Evolutionary conservation across 2,797 vertebrate genomes (phyloP), one percentile per base, ranked within the genome.

Genomic region (Cottoperca gobio): DNA sequence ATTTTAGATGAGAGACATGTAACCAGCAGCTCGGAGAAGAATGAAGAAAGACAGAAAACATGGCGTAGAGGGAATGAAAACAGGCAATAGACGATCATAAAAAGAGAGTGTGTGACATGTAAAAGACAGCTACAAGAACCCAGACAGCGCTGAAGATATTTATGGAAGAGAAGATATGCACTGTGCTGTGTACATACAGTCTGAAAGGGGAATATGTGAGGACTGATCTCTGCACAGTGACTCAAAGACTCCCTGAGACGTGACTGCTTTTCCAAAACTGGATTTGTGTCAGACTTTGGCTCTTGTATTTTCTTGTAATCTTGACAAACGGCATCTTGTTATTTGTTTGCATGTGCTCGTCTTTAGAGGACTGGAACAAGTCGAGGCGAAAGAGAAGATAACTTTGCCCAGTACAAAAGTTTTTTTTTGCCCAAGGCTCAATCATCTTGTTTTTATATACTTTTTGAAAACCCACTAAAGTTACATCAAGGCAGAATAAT

Each of bases 231-330:
- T 59, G 54, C 13, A 2, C 37, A 53, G 1, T 49, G 14, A 76
- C 52, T 54, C 49, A 60, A n/a, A 67, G 54, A 73, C 72, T 83
- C 40, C 8, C 28, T 8, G 24, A 72, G 64, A 70, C 21, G 3
- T 40, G 75, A 76, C 49, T 55, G 55, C 52, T 85, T 75, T 81
- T 28, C 58, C 68, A 50, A 19, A 37, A 16, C 50, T 54, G 70
- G 8, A 45, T 11, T 49, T 13, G 3, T 53, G 24, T 69, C 53
- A 49, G 72, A 71, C 54, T 42, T 40, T 31, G 2, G 1, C 45
- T 31, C 40, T 54, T 46, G 59, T 49, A n/a, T 78, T 76, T 59
- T 45, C 63, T 49, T 70, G 39, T 85, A 31, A 73, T 23, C 53
- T 4, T 61, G 52, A 73, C 24, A 21, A 72, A 54, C n/a, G 8